Conservation (phyloP, 2,888 invertebrate genomes). For the Uropetala carovei region DNA sequence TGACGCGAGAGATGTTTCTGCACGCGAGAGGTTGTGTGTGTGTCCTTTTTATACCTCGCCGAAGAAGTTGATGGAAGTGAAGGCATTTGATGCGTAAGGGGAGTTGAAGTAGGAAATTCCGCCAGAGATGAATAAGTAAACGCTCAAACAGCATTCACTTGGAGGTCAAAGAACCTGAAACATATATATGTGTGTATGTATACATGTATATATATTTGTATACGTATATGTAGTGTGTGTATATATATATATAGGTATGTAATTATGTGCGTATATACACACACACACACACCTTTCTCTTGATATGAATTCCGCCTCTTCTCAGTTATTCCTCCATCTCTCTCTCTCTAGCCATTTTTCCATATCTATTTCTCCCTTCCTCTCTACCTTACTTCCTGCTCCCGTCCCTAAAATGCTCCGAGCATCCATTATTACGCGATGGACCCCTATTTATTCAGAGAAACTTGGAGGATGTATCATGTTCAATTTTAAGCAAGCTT, state of each 20-base stretch:
- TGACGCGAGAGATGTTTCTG: neutral
- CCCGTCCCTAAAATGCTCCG: neutral
- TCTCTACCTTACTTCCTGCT: neutral
- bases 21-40: neutral
- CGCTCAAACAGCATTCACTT: neutral
- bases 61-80: neutral
- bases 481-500: neutral
- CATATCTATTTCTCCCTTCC: too few species aligned
- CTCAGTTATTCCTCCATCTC: neutral
- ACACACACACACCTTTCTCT: too few species aligned
- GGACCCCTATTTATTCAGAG: constrained; percentile 23
- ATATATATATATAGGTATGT: too few species aligned
- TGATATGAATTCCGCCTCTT: neutral
- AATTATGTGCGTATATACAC: too few species aligned
- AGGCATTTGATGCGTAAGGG: constrained; percentile 2
- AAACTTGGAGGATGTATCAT: neutral
- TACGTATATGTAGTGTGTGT: too few species aligned
- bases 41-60: neutral
- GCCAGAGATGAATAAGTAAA: neutral
- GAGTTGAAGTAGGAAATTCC: neutral
- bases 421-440: neutral
- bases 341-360: too few species aligned
- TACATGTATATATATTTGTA: too few species aligned
- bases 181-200: neutral
- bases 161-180: constrained; percentile 11